Conservation (phyloP, 1,140 invertebrate species). For the Dryas iulia region DNA sequence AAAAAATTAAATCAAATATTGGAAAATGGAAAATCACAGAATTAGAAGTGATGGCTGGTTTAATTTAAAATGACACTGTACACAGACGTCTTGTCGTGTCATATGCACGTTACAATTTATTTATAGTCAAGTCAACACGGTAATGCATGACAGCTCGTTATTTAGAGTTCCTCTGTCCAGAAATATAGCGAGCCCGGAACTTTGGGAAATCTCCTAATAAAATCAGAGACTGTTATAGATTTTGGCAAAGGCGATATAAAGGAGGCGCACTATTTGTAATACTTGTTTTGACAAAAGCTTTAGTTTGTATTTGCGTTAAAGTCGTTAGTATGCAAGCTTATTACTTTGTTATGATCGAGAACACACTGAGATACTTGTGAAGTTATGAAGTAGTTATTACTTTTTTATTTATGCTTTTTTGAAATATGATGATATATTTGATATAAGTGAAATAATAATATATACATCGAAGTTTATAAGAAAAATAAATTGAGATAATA, state of each 20-base stretch:
- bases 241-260: slow-evolving; percentile 35
- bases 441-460: too few relatives aligned
- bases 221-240: slow-evolving; percentile 43
- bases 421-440: too few relatives aligned
- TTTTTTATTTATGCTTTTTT: too few relatives aligned
- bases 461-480: too few relatives aligned
- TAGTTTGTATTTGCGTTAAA: neutral
- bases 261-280: slow-evolving; percentile 25
- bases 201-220: slow-evolving; percentile 41
- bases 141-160: slow-evolving; percentile 34
- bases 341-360: neutral
- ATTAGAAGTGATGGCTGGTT: slow-evolving; percentile 8
- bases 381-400: too few relatives aligned
- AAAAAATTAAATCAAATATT: too few relatives aligned
- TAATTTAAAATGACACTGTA: slow-evolving; percentile 32
- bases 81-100: slow-evolving; percentile 32
- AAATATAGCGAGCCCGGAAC: slow-evolving; percentile 40
- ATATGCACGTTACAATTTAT: slow-evolving; percentile 33
- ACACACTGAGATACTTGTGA: neutral
- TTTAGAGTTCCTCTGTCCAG: slow-evolving; percentile 38
- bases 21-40: neutral
- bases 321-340: neutral
- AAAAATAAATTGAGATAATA: too few relatives aligned
- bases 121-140: slow-evolving; percentile 35
- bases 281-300: slow-evolving; percentile 18